Evolutionary conservation across 2,797 vertebrate genomes (phyloP).

Genomic region (Perdix hodgsoniae): DNA sequence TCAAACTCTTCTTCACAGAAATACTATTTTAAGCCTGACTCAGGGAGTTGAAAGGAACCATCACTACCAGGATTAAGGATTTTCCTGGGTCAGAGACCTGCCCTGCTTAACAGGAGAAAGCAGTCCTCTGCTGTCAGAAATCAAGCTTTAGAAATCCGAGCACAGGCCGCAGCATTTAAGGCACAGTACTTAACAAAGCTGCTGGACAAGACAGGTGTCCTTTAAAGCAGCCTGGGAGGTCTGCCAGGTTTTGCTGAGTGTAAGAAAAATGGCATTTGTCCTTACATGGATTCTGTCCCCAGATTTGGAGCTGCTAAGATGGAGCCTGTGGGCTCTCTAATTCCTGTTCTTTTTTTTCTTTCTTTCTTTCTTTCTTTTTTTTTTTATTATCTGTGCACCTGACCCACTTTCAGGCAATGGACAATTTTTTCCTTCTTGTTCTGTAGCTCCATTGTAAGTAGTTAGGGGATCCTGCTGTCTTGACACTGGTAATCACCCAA

Average conservation of each 20-base stretch:
- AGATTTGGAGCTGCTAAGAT: neutral
- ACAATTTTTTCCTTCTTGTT: neutral
- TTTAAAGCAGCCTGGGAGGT: neutral
- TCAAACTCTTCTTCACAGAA: constrained; percentile 39
- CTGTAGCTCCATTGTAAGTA: neutral
- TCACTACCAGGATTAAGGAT: constrained; percentile 59
- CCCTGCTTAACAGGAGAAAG: constrained; percentile 47
- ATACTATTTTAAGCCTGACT: constrained; percentile 50
- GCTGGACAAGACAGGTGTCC: neutral
- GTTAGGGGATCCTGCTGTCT: neutral
- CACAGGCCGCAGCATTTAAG: neutral
- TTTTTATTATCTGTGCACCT: neutral
- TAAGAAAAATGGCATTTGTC: neutral
- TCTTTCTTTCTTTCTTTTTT: neutral
- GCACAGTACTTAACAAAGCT: constrained; percentile 14
- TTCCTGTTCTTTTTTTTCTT: neutral
- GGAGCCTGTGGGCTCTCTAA: neutral
- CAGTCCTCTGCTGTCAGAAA: constrained; percentile 42
- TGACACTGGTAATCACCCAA: neutral
- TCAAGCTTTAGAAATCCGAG: constrained; percentile 30
- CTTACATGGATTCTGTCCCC: neutral
- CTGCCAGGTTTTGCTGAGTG: neutral
- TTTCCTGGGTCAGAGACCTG: constrained; percentile 62
- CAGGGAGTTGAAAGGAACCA: constrained; percentile 49
- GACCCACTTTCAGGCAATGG: neutral